Percentiles rank a stretch among this genome's conserved stretches.
Conservation (phyloP, 2,113 vertebrate genomes). For the Heliornis fulica region DNA sequence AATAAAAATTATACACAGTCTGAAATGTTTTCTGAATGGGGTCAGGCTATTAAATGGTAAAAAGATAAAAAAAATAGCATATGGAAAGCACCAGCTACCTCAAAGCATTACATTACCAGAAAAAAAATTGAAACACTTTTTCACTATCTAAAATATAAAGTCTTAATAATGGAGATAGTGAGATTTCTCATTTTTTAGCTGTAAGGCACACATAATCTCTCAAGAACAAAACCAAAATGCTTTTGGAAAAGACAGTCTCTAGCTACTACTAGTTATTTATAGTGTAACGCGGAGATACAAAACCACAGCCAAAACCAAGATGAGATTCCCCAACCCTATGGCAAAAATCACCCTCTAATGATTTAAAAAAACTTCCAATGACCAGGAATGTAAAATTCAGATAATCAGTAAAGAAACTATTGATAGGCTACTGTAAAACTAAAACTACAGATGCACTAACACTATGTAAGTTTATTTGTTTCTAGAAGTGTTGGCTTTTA, state of each 20-base stretch:
- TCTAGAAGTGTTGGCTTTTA: neutral
- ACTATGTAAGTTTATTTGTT: neutral
- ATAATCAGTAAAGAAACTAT: neutral
- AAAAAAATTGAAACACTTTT: slow-evolving; percentile 21
- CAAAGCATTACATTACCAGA: slow-evolving; percentile 5
- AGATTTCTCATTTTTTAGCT: slow-evolving; percentile 6
- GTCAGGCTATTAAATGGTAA: slow-evolving; percentile 44
- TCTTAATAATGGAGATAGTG: neutral
- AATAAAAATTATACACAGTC: neutral
- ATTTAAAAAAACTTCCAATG: too few relatives aligned
- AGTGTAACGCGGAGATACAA: neutral
- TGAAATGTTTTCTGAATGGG: slow-evolving; percentile 50
- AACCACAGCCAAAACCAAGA: neutral
- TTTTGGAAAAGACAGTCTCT: slow-evolving; percentile 1
- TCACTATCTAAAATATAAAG: slow-evolving; percentile 9
- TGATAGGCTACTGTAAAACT: neutral
- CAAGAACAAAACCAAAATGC: neutral
- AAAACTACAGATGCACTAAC: neutral
- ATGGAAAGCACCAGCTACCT: neutral
- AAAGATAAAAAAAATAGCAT: slow-evolving; percentile 7
- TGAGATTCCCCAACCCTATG: neutral
- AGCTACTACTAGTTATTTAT: slow-evolving; percentile 6
- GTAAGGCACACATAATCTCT: neutral
- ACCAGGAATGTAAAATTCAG: neutral
- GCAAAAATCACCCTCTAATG: neutral